Evolutionary conservation across 2,797 vertebrate genomes (phyloP), one percentile per base, ranked within the genome.

Genomic region (Epinephelus malabaricus): DNA sequence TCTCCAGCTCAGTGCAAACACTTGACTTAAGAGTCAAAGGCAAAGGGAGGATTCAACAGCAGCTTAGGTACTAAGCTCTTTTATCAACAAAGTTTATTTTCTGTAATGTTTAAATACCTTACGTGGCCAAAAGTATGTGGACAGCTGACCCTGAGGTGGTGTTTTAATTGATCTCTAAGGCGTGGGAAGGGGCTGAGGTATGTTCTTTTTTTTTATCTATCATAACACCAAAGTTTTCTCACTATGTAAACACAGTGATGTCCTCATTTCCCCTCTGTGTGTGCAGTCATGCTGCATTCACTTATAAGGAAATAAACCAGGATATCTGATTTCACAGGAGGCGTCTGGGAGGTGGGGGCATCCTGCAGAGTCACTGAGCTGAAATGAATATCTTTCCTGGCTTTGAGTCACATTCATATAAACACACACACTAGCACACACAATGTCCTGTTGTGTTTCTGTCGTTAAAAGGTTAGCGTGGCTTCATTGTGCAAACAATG

Each of bases 401-500:
- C 4, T n/a, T 15, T 55, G 17, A 6, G 13, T 47, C 8, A 34
- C 62, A 49, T 69, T 62, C 71, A 47, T 18, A 58, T 7, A 12
- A 21, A 18, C 53, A 51, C 30, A 74, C 14, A 46, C 14, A 53
- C 21, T 27, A 11, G 21, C 61, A 63, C 17, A 34, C 1, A 12
- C 15, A 10, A 64, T n/a, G 13, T 40, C 40, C n/a, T 46, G 11
- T 3, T 53, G 21, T 14, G n/a, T 54, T n/a, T 9, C 15, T 47
- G 46, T 13, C 43, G 5, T 17, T 21, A 23, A 50, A 63, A 38
- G 7, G 18, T 27, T 47, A 18, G 8, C 40, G 4, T n/a, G 7
- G 10, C 19, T n/a, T 60, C 53, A 18, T 54, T 74, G 11, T 38
- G 69, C 23, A 78, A 84, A 86, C 75, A 53, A 3, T 58, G 47